These are phyloP conservation scores for Pharmacophagus antenor DNA, from an alignment of 2,888 invertebrate species.

Conservation along the genomic window DNA sequence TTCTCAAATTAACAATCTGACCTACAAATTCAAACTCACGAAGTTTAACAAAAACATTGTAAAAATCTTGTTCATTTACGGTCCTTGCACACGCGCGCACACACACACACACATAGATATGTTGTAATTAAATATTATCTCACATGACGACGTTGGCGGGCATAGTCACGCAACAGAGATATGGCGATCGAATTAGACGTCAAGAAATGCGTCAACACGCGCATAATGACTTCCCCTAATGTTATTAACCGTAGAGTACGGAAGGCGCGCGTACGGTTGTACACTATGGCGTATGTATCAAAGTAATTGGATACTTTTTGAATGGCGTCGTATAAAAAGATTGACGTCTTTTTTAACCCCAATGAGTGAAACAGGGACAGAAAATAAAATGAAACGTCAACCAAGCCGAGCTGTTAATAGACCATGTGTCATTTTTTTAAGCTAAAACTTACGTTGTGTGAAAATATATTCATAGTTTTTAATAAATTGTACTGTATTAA, in stretches of 20 bases:
- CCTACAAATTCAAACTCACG: too few species aligned
- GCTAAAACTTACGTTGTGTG: too few species aligned
- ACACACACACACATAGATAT: too few species aligned
- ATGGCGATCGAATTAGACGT: conserved; percentile 26
- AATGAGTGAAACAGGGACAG: neutral
- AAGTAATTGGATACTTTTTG: neutral
- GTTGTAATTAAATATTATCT: conserved; percentile 22
- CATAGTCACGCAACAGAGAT: conserved; percentile 24
- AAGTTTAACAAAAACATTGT: neutral
- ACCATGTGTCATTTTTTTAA: too few species aligned
- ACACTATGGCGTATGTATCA: neutral
- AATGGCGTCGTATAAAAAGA: neutral
- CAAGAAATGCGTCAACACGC: conserved; percentile 40
- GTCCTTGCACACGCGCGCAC: neutral
- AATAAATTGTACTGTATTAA: too few species aligned
- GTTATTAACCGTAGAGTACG: conserved; percentile 35
- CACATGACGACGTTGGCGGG: neutral
- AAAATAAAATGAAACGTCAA: neutral
- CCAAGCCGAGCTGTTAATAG: too few species aligned
- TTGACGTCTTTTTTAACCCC: neutral
- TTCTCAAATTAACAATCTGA: too few species aligned
- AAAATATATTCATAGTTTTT: too few species aligned
- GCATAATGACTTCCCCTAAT: conserved; percentile 40
- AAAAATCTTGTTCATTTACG: neutral
- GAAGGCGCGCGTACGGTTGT: conserved; percentile 15